Evolutionary conservation across 2,113 vertebrate species (phyloP).

Genomic region (Lophura nycthemera): DNA sequence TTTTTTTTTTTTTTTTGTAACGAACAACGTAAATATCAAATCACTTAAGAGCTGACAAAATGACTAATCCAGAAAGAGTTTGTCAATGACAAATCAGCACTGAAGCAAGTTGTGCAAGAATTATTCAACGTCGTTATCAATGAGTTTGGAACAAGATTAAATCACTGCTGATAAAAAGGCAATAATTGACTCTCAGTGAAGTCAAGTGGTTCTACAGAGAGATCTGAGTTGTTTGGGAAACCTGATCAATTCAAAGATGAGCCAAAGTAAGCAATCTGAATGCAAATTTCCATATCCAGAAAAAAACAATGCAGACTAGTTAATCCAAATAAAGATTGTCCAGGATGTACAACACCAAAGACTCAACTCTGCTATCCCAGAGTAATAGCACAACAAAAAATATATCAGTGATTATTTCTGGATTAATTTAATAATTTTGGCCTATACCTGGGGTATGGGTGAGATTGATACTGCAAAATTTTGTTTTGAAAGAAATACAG

Average conservation of each 20-base stretch:
- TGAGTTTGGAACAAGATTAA: background rate
- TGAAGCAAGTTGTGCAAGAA: background rate
- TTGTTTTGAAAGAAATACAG: background rate
- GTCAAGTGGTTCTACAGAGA: background rate
- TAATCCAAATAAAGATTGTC: background rate
- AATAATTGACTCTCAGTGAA: background rate
- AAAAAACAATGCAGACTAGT: background rate
- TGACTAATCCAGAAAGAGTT: background rate
- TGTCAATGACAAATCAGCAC: background rate
- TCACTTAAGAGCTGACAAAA: background rate
- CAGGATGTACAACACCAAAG: background rate
- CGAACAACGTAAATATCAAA: background rate
- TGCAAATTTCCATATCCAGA: background rate
- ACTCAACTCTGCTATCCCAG: background rate
- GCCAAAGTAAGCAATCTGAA: background rate
- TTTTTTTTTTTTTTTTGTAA: background rate
- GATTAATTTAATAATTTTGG: background rate
- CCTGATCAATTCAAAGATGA: background rate
- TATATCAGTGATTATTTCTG: background rate
- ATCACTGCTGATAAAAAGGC: background rate
- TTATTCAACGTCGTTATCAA: fast-evolving
- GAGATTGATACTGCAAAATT: background rate
- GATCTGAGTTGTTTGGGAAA: background rate
- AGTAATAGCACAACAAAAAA: background rate
- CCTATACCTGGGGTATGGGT: fast-evolving